Base-by-base conservation (phyloP, 2,888 invertebrate species). In the Drosophila differens region DNA sequence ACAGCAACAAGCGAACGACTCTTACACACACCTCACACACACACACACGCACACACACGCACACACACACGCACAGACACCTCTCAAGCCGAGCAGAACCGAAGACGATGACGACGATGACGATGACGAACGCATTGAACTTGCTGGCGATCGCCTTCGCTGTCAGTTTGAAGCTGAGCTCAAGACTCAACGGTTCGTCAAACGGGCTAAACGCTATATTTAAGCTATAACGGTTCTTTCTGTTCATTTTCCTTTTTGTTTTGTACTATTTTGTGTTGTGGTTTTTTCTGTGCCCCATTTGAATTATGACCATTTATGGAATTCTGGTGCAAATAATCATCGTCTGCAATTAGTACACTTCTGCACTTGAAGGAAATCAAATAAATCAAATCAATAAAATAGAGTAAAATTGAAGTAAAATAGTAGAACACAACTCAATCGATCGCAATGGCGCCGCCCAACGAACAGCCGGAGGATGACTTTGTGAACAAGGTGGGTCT, bases 301-400 rank as follows among this genome's bases (percentile, higher is more conserved):
- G 69, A 69, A 91, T 76, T 75, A 93, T 93, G 93, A 93, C 93
- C 70, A 84, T 93, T 77, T 93, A 93, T 89, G 92, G 92, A 55
- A 85, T 93, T 44, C 85, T 93, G 62, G 93, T 93, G 68, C 92
- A 93, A 91, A 93, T 93, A 37, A 93, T 93, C 64, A 78, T 93
- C 62, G 89, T 93, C 82, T 92, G 92, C 35, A 88, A 91, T 76
- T 92, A 74, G 47, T 74, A 49, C 28, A 5, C 28, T 25, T 32
- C 16, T 12, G 3, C 22, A 14, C 7, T 9, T 25, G 16, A 16
- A 12, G n/a, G 7, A 78, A 57, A 39, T 3, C 6, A 9, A 33
- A 33, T 22, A 47, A 57, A 39, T 2, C 9, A 9, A 33, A 33
- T 22, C 25, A 47, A 47, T 9, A 22, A 16, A 47, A 25, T 16